Evolutionary conservation across 2,113 vertebrate genomes (phyloP).

Genomic region (Melanotaenia duboulayi): DNA sequence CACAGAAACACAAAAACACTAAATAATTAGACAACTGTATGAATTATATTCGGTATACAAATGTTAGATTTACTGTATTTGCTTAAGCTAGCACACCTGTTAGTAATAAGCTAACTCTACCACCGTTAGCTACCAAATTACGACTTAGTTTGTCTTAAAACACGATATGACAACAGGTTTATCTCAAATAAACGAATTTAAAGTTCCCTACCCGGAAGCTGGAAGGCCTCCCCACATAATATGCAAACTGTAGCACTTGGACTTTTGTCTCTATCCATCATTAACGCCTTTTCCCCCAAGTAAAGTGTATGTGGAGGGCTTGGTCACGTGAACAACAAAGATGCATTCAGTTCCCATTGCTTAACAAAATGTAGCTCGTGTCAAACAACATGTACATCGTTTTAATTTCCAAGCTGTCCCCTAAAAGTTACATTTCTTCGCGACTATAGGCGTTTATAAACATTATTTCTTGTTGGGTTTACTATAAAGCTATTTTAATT

Average conservation of each 20-base stretch:
- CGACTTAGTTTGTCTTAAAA: not conserved
- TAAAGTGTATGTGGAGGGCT: fast-evolving
- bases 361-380: too few species aligned
- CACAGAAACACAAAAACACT: too few species aligned
- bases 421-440: too few species aligned
- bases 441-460: too few species aligned
- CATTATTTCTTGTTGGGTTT: too few species aligned
- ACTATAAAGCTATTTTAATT: too few species aligned
- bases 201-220: conserved; percentile 61
- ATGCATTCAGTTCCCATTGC: conserved; percentile 1
- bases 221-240: conserved; percentile 59
- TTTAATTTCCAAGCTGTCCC: too few species aligned
- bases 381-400: too few species aligned
- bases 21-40: too few species aligned
- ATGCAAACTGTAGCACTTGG: conserved; percentile 36
- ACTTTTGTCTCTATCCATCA: conserved; percentile 22
- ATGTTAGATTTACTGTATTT: too few species aligned
- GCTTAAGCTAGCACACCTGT: too few species aligned
- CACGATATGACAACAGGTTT: not conserved
- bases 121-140: not conserved
- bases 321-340: conserved; percentile 22
- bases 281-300: fast-evolving
- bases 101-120: not conserved
- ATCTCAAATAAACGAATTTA: not conserved
- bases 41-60: too few species aligned